Conservation (phyloP, 2,797 vertebrate genomes). For the Melanotaenia trifasciata region DNA sequence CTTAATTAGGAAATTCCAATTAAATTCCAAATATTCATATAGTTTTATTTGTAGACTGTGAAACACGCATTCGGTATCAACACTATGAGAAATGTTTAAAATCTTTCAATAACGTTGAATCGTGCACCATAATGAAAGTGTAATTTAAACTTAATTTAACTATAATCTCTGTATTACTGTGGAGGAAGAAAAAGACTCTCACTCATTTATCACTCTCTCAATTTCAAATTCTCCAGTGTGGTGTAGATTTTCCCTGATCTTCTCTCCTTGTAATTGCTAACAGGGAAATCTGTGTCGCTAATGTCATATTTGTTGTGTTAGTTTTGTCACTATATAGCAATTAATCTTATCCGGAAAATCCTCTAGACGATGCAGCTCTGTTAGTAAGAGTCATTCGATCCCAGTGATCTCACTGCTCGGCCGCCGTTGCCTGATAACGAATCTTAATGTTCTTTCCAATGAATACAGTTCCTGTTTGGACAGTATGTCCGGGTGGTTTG, state of each 20-base stretch:
- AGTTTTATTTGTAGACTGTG: not conserved
- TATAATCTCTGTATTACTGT: not conserved
- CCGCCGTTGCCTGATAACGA: conserved; percentile 59
- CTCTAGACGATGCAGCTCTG: conserved; percentile 37
- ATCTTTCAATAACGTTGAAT: not conserved
- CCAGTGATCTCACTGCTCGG: conserved; percentile 65
- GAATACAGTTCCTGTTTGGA: conserved; percentile 72
- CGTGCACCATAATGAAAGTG: not conserved
- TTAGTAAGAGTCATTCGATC: conserved; percentile 66
- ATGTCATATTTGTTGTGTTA: conserved; percentile 63
- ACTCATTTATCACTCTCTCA: conserved; percentile 34
- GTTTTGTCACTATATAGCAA: conserved; percentile 62
- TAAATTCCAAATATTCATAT: not conserved
- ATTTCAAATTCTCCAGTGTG: conserved; percentile 36
- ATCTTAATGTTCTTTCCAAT: conserved; percentile 62
- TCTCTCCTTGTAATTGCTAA: conserved; percentile 60
- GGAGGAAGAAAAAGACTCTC: conserved; percentile 28
- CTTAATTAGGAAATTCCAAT: not conserved
- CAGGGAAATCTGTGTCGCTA: conserved; percentile 57
- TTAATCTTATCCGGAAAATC: conserved; percentile 69
- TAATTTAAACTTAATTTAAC: not conserved
- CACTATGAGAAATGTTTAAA: not conserved
- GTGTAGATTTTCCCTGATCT: conserved; percentile 63
- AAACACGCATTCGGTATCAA: not conserved
- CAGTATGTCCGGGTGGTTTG: conserved; percentile 47